Percentiles rank a stretch among this genome's conserved stretches.
These are phyloP conservation scores for Gymnocephalus cernua DNA, from an alignment of 2,113 vertebrate genomes.

Conservation along the genomic window DNA sequence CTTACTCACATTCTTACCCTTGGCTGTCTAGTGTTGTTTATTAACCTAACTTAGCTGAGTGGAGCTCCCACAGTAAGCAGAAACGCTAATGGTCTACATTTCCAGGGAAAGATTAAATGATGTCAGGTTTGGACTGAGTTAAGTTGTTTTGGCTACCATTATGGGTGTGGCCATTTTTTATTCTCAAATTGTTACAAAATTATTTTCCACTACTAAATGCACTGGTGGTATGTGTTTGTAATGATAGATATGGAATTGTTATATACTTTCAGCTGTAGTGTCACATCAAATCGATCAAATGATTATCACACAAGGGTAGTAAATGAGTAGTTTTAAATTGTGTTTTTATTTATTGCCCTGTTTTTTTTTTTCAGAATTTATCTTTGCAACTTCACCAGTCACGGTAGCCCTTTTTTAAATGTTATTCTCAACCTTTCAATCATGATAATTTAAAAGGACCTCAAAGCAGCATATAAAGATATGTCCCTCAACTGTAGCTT, in stretches of 20 bases:
- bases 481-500: neutral
- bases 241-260: neutral
- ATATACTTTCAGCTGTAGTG: neutral
- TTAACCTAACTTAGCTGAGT: constrained; percentile 20
- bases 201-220: neutral
- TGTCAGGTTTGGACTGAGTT: neutral
- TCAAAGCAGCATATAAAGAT: neutral
- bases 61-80: constrained; percentile 20
- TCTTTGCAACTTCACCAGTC: too few species aligned
- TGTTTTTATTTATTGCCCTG: too few species aligned
- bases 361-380: too few species aligned
- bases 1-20: constrained; percentile 78
- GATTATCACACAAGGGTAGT: too few species aligned
- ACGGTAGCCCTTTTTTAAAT: too few species aligned
- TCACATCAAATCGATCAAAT: too few species aligned
- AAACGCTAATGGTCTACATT: constrained; percentile 19
- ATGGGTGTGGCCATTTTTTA: neutral
- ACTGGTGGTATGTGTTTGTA: neutral
- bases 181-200: neutral
- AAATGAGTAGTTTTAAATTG: too few species aligned
- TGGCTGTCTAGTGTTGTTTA: constrained; percentile 37
- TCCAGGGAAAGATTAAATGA: neutral
- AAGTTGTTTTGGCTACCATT: neutral
- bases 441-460: neutral
- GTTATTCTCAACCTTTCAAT: neutral